Evolutionary conservation across 2,113 vertebrate species (phyloP), one percentile per base, ranked within the genome.

Genomic region (Ophthalmolycus amberensis): DNA sequence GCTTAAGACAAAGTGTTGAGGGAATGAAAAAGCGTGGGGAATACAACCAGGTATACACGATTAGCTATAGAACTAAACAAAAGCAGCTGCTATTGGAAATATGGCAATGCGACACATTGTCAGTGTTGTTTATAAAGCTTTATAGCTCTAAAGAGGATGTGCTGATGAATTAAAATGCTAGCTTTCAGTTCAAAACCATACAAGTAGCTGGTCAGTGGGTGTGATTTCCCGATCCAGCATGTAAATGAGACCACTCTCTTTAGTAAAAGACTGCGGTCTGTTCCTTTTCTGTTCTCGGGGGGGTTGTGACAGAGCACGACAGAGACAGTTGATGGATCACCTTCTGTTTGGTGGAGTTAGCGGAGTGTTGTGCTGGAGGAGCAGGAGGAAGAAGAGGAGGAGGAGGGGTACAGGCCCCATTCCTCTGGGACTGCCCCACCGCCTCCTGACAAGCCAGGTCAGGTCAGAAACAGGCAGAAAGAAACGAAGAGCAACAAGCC

Each of bases 301-400:
- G 32, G 32, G 59, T 16, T 37, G 6, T 29, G 44, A 34, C 32
- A 68, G 34, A 27, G 27, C n/a, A 6, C 2, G 34, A 37, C 63
- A 72, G 32, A 25, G n/a, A 62, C 44, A 20, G 77, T 81, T 58
- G 83, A 88, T 77, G 75, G 77, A 77, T 93, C 91, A 94, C 93
- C 93, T 94, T 94, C 71, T 84, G 89, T 73, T 89, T 92, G 64
- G 92, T 76, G 60, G 91, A 78, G 86, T 86, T 88, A 81, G 85
- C 9, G 48, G 90, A 66, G 62, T 65, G 87, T 56, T 80, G 88
- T 84, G 90, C 72, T 70, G 81, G 40, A 81, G 85, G 64, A 87
- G 50, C 8, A 82, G 72, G 29, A 75, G 8, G 22, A 77, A 85
- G 56, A 73, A 46, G 66, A 32, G 84, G 82, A 27, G 85, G 66